Conservation (phyloP, 1,140 invertebrate genomes). For the Formica selysi region DNA sequence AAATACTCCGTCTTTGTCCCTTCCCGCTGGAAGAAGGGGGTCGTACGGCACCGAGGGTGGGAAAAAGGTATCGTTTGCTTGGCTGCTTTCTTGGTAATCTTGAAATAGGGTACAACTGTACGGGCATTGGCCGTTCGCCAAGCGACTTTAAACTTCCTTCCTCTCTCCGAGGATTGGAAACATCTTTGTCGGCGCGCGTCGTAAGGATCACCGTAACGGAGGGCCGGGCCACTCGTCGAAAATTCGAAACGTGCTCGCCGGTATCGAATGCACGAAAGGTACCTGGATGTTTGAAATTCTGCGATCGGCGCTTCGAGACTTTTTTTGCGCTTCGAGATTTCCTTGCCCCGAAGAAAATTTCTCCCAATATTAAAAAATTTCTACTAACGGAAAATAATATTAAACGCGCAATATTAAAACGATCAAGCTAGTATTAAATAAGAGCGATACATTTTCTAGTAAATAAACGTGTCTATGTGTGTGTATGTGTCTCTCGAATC, state of each 20-base stretch:
- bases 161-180: constrained; percentile 68
- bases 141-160: constrained; percentile 69
- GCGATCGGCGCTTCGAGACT: neutral
- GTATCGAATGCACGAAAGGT: constrained; percentile 35
- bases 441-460: neutral
- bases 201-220: constrained; percentile 52
- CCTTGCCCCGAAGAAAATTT: neutral
- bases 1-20: constrained; percentile 32
- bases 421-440: neutral
- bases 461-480: neutral
- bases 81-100: constrained; percentile 67
- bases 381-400: neutral
- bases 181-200: constrained; percentile 48
- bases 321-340: constrained; percentile 1
- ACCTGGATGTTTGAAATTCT: constrained; percentile 17
- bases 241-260: constrained; percentile 36
- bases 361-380: neutral
- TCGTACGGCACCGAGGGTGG: constrained; percentile 2
- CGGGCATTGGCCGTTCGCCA: constrained; percentile 62
- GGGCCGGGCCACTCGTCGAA: constrained; percentile 35
- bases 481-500: neutral
- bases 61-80: constrained; percentile 67
- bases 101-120: constrained; percentile 60
- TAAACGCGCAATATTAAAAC: neutral
- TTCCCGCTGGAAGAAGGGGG: neutral